These are phyloP conservation scores for Caerostris extrusa DNA, from an alignment of 1,140 invertebrate genomes.

Conservation along the genomic window DNA sequence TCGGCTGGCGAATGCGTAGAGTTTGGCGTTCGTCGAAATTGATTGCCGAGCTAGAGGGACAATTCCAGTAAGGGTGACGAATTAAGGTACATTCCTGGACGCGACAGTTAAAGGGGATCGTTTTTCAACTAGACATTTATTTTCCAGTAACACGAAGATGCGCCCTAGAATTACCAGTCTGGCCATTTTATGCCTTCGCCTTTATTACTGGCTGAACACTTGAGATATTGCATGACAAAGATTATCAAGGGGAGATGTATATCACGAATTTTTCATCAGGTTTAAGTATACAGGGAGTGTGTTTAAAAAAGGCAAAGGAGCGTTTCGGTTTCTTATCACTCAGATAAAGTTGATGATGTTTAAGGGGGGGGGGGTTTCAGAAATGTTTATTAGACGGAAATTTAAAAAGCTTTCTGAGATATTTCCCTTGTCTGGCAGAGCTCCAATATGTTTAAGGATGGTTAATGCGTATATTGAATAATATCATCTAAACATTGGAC, in stretches of 20 bases:
- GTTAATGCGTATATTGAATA: not conserved
- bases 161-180: not conserved
- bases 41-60: not conserved
- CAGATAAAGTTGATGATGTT: not conserved
- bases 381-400: not conserved
- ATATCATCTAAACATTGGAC: not conserved
- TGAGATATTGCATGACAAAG: conserved; percentile 19
- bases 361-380: not conserved
- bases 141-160: conserved; percentile 14
- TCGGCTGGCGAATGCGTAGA: not conserved
- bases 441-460: not conserved
- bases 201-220: not conserved
- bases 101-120: conserved; percentile 59
- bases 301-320: not conserved
- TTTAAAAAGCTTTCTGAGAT: conserved; percentile 2
- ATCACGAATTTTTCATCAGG: conserved; percentile 12
- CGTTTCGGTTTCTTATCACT: not conserved
- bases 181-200: not conserved
- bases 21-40: not conserved
- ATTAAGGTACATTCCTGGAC: conserved; percentile 56
- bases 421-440: not conserved
- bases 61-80: conserved; percentile 45
- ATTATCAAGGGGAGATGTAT: conserved; percentile 27
- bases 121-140: conserved; percentile 67
- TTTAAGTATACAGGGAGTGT: conserved; percentile 15